Evolutionary conservation across 2,113 vertebrate species (phyloP).

Genomic region (Cavia aperea): DNA sequence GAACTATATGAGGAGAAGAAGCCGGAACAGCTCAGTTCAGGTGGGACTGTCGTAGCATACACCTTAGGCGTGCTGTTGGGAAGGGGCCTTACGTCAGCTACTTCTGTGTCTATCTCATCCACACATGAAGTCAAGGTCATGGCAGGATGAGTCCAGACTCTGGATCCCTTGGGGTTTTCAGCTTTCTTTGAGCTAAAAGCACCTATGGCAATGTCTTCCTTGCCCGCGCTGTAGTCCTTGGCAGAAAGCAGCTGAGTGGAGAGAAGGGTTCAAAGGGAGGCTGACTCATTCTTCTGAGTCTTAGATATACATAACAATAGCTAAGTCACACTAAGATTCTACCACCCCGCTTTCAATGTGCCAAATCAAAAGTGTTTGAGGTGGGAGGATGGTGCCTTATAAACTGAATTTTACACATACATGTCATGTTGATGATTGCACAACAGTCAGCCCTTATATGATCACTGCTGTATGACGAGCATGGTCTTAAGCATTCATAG

Average conservation of each 20-base stretch:
- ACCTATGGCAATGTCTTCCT: not conserved
- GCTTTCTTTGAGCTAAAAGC: not conserved
- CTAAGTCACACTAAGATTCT: not conserved
- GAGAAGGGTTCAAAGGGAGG: not conserved
- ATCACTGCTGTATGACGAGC: not conserved
- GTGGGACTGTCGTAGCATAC: accelerated
- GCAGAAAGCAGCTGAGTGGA: not conserved
- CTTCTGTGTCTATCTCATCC: not conserved
- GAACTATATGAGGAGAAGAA: not conserved
- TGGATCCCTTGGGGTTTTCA: not conserved
- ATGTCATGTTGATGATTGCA: not conserved
- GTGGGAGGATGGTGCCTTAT: not conserved
- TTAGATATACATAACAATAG: not conserved
- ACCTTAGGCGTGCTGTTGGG: not conserved
- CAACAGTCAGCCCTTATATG: not conserved
- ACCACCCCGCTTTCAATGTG: not conserved
- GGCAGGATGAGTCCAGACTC: not conserved
- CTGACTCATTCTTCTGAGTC: not conserved
- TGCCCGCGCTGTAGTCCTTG: not conserved
- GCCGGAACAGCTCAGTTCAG: not conserved
- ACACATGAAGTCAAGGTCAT: not conserved
- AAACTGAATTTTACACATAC: not conserved
- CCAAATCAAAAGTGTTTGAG: not conserved
- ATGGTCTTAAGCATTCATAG: not conserved
- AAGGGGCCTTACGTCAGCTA: not conserved